phyloP scores from a whole-genome alignment of 2,797 vertebrate genomes.

The Smutsia temminckii region DNA sequence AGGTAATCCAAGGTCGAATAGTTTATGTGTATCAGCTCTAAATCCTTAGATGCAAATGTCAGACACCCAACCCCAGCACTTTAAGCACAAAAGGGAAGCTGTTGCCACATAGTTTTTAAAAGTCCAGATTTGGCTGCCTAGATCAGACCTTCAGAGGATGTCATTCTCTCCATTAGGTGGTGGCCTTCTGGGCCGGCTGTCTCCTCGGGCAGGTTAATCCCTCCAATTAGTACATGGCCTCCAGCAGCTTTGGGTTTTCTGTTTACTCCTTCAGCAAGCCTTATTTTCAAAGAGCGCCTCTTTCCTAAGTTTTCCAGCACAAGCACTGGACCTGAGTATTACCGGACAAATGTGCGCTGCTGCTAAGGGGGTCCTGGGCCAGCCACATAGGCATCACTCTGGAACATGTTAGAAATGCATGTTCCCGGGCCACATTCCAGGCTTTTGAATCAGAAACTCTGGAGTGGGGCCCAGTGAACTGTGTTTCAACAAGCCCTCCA shows the following conservation, averaged over 20 bases:
- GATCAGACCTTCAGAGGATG: not conserved
- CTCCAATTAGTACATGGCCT: accelerated
- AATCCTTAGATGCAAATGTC: not conserved
- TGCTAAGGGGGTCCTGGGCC: too few relatives aligned
- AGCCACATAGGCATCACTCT: not conserved
- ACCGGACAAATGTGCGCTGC: not conserved
- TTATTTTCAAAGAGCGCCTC: not conserved
- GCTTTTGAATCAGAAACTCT: not conserved
- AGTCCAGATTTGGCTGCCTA: not conserved
- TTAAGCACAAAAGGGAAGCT: not conserved
- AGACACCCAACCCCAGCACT: not conserved
- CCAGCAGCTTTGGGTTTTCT: not conserved
- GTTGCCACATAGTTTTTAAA: not conserved
- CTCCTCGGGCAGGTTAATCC: not conserved
- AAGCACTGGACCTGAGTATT: not conserved
- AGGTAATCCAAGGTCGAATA: not conserved
- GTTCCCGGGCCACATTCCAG: not conserved
- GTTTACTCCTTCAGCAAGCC: not conserved
- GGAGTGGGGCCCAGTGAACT: not conserved
- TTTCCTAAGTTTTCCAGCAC: not conserved
- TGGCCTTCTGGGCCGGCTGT: not conserved
- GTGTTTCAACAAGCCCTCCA: not conserved
- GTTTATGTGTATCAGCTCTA: not conserved
- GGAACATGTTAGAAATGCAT: not conserved
- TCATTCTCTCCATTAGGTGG: not conserved